Conservation (phyloP, 2,797 vertebrate species). For the Calcarius lapponicus region DNA sequence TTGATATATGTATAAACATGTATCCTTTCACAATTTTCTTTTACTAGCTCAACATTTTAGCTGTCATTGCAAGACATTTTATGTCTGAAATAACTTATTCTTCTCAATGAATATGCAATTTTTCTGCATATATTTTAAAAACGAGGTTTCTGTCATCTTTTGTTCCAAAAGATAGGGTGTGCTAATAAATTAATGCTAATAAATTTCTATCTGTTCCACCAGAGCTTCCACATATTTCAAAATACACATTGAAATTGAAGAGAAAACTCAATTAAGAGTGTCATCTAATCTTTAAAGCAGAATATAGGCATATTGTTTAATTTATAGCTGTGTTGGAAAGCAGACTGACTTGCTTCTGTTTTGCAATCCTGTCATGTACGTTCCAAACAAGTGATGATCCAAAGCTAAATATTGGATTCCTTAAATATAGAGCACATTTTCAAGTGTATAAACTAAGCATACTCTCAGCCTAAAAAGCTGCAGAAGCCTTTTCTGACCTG, state of each 20-base stretch:
- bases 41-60: background rate
- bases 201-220: background rate
- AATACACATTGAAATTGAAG: background rate
- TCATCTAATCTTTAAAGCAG: background rate
- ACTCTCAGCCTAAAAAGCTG: background rate
- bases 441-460: background rate
- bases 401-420: background rate
- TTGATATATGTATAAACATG: background rate
- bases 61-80: background rate
- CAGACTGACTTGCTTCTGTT: background rate
- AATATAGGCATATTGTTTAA: background rate
- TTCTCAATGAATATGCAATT: background rate
- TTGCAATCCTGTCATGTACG: background rate
- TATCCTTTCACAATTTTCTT: background rate
- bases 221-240: background rate
- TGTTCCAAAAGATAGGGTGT: background rate
- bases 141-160: background rate
- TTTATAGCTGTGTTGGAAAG: background rate
- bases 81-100: background rate
- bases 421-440: background rate
- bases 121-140: background rate
- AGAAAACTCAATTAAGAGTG: background rate
- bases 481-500: background rate
- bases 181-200: background rate
- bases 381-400: background rate